phyloP scores from a whole-genome alignment of 2,888 invertebrate species.

The Chloromyia formosa region DNA sequence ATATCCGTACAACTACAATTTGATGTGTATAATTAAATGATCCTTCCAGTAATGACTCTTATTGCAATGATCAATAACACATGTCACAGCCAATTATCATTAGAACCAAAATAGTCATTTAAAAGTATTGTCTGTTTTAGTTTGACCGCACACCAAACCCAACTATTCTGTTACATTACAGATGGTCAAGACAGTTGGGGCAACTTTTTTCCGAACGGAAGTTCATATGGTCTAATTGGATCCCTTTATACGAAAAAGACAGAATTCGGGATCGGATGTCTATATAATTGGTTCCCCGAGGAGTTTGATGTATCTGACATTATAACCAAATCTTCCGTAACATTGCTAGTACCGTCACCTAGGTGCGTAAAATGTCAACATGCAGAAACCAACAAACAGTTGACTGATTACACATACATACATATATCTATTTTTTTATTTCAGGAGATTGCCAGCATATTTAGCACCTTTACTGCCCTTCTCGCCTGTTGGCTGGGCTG shows the following conservation, averaged over 20 bases:
- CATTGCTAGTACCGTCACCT: conserved; percentile 59
- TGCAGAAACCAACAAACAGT: background rate
- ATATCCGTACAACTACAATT: too few species aligned
- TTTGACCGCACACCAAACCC: too few species aligned
- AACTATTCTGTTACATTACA: conserved; percentile 47
- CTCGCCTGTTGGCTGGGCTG: conserved; percentile 54
- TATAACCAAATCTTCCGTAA: conserved; percentile 60
- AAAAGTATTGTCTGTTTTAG: too few species aligned
- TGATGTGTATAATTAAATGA: too few species aligned
- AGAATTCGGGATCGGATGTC: conserved; percentile 60
- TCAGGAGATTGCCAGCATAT: conserved; percentile 58
- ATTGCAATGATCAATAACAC: too few species aligned
- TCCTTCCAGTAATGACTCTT: too few species aligned
- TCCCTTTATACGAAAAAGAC: conserved; percentile 58
- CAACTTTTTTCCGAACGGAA: conserved; percentile 57
- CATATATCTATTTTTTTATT: conserved; percentile 13
- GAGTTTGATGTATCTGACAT: conserved; percentile 59
- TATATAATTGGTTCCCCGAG: conserved; percentile 61
- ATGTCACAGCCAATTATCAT: too few species aligned
- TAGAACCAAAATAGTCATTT: too few species aligned
- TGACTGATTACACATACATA: too few species aligned
- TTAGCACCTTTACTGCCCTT: conserved; percentile 59
- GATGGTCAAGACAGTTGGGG: conserved; percentile 62
- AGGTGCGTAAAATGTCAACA: background rate
- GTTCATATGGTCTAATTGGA: conserved; percentile 59